Percentiles rank a stretch among this genome's conserved stretches.
Conservation (phyloP, 35 echinoderm and acorn worm genomes). For the Apostichopus parvimensis region DNA sequence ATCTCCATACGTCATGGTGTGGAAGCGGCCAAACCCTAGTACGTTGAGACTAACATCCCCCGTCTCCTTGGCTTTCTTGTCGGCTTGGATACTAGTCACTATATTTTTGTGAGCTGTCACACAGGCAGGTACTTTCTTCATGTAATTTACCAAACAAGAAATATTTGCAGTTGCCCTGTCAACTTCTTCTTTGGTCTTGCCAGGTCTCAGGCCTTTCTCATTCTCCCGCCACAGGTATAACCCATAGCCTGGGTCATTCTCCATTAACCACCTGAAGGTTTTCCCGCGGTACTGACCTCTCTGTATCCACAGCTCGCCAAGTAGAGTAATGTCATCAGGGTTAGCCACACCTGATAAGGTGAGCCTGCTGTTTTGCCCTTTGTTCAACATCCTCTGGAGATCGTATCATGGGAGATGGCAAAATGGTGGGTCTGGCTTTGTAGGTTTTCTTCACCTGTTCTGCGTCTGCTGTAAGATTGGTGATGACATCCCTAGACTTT, state of each 20-base stretch:
- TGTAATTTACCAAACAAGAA: not conserved
- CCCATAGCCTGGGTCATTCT: constrained; percentile 23
- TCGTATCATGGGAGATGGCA: not conserved
- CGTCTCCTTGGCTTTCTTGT: not conserved
- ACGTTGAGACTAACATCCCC: not conserved
- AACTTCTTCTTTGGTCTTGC: constrained; percentile 2
- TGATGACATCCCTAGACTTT: not conserved
- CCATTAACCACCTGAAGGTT: constrained; percentile 13
- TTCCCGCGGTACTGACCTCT: not conserved
- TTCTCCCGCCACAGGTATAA: constrained; percentile 17
- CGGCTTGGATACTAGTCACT: not conserved
- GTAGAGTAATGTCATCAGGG: constrained; percentile 17
- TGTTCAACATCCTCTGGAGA: not conserved
- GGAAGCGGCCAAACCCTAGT: not conserved
- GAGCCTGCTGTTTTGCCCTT: not conserved
- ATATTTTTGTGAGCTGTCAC: too few species aligned
- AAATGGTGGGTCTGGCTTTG: constrained; percentile 4
- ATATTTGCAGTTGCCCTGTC: not conserved
- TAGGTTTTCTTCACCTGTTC: not conserved
- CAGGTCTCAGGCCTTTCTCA: not conserved
- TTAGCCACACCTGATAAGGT: not conserved
- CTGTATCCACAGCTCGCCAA: not conserved
- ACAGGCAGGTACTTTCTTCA: not conserved
- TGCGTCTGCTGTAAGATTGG: not conserved
- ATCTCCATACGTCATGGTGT: not conserved